These are phyloP conservation scores for Tipula lateralis DNA, from an alignment of 2,888 invertebrate genomes.

Conservation along the genomic window DNA sequence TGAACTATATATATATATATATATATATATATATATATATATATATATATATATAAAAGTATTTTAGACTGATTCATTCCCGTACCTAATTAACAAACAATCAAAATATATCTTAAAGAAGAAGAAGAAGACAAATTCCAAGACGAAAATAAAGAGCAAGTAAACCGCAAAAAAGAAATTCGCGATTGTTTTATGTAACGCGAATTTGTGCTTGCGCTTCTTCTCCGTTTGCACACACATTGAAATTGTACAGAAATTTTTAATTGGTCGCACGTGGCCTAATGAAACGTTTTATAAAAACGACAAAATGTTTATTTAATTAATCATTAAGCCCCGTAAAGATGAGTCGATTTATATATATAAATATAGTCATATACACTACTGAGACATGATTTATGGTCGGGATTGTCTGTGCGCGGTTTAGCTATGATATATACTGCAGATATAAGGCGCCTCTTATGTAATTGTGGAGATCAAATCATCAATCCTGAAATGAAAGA, in stretches of 20 bases:
- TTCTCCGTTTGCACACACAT: neutral
- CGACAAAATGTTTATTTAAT: neutral
- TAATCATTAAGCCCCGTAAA: neutral
- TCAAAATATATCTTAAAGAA: neutral
- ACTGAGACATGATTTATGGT: neutral
- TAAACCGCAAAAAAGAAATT: slow-evolving; percentile 14
- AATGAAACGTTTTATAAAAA: neutral
- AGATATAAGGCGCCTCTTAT: neutral
- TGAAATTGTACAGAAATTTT: neutral
- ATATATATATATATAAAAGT: neutral
- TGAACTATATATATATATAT: too few species aligned
- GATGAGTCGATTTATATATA: neutral
- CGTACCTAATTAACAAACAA: neutral
- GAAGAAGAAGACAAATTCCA: neutral
- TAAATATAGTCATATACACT: neutral
- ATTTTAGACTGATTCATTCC: neutral
- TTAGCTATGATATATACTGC: too few species aligned
- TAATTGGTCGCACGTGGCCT: neutral
- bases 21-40: too few species aligned
- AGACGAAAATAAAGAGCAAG: neutral
- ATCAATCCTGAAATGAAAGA: neutral
- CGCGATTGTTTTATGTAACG: slow-evolving; percentile 19
- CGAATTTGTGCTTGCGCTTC: neutral
- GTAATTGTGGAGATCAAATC: neutral
- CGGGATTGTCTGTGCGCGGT: neutral